Conservation (phyloP, 2,113 vertebrate genomes). For the Phoxinus phoxinus region DNA sequence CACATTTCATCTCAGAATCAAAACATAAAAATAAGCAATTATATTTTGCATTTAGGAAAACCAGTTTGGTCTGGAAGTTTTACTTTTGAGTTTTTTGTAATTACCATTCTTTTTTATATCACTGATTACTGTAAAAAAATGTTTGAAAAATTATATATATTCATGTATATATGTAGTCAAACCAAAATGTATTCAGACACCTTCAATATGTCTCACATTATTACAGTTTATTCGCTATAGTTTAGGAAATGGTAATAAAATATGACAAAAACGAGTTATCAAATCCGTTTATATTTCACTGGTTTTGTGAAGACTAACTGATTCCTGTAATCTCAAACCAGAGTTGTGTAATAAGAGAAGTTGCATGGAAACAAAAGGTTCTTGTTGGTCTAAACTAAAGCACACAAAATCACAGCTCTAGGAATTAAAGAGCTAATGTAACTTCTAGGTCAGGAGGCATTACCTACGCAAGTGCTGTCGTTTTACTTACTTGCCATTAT, state of each 20-base stretch:
- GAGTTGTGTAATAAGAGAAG: neutral
- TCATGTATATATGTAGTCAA: too few species aligned
- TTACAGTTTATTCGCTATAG: too few species aligned
- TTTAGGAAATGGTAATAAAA: too few species aligned
- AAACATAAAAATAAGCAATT: neutral
- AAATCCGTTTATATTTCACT: too few species aligned
- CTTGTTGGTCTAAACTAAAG: neutral
- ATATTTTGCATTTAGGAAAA: neutral
- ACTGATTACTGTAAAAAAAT: too few species aligned
- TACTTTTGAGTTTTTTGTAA: neutral
- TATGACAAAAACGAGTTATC: too few species aligned
- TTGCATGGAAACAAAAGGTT: neutral
- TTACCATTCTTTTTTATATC: neutral
- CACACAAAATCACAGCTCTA: neutral
- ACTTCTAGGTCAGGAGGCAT: neutral
- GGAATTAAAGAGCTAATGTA: neutral
- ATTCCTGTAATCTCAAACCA: neutral
- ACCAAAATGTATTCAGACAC: too few species aligned
- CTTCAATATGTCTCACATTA: too few species aligned
- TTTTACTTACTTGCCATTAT: conserved; percentile 89
- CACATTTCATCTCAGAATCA: neutral
- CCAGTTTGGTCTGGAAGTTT: neutral
- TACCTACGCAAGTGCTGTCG: neutral
- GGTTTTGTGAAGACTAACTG: neutral
- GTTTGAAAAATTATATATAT: too few species aligned